These are phyloP conservation scores for Macheiramphus alcinus DNA, from an alignment of 2,113 vertebrate genomes.

Conservation along the genomic window DNA sequence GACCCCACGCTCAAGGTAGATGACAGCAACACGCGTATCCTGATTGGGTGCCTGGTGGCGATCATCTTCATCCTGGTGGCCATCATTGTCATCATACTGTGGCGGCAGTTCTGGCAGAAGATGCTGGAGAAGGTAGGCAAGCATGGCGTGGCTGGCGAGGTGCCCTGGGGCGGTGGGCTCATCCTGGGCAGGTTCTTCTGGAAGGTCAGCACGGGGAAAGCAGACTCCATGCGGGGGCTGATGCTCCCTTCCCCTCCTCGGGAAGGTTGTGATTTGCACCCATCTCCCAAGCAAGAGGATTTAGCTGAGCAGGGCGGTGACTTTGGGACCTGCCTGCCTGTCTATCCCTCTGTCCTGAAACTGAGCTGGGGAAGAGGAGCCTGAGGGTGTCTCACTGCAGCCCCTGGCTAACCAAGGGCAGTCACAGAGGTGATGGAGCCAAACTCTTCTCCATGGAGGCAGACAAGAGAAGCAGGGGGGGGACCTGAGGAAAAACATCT, in stretches of 20 bases:
- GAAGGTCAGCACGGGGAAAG: neutral
- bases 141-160: rapidly evolving
- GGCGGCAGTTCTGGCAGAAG: slow-evolving; percentile 98
- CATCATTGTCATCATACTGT: slow-evolving; percentile 95
- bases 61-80: slow-evolving; percentile 93
- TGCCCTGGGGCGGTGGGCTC: rapidly evolving
- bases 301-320: neutral
- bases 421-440: neutral
- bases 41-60: slow-evolving; percentile 94
- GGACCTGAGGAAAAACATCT: neutral
- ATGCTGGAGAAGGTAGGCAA: slow-evolving; percentile 92
- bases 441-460: neutral
- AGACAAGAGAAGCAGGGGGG: neutral
- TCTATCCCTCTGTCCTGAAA: neutral
- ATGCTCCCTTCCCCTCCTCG: neutral
- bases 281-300: neutral
- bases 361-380: neutral
- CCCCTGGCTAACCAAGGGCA: neutral
- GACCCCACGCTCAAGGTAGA: slow-evolving; percentile 93
- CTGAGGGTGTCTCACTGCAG: neutral
- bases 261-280: neutral
- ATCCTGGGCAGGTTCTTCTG: neutral
- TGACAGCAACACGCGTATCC: slow-evolving; percentile 92
- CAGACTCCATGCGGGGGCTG: neutral
- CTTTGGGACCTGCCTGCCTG: neutral